Base-by-base conservation (phyloP, 2,888 invertebrate genomes). In the Agonopterix heracliana region DNA sequence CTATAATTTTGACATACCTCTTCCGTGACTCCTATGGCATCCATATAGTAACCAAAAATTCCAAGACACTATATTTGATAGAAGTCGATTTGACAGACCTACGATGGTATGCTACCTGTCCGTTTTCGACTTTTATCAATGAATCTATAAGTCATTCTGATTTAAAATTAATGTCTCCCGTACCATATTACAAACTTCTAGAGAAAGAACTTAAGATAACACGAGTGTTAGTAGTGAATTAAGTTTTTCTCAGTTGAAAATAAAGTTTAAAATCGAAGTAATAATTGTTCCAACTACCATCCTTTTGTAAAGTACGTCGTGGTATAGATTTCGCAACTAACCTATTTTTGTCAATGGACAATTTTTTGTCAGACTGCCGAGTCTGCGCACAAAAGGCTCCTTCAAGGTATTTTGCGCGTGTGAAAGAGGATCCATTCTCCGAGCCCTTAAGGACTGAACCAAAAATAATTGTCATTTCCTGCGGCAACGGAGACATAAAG, bases 381-480 rank as follows among this genome's bases (percentile, higher is more conserved):
- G 69, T 66, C 66, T 64, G 55, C 54, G 56, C 57, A 86, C 83
- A 87, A 88, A 79, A 68, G 78, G 61, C 66, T 71, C 66, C 71
- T 82, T 80, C 72, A 77, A 82, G 80, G 80, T 83, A 85, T 85
- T 87, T 81, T 77, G 81, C 80, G 75, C 83, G 80, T 83, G 81
- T 86, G 87, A 86, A 88, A 86, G 81, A 81, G 69, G 78, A 77
- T 55, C 75, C 76, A 79, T 82, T 85, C 81, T 79, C 72, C 78
- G 71, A 72, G 70, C 73, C 74, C 74, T 72, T 74, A 76, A 74
- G 77, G 80, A 78, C 73, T 78, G 77, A 68, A 75, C 77, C 81
- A 81, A 78, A 83, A 82, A 86, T 89, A 89, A 89, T 89, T 85
- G 86, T 89, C 86, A 87, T 88, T 87, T 89, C 89, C 89, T 89